Evolutionary conservation across 2,888 invertebrate genomes (phyloP), one percentile per base, ranked within the genome.

Genomic region (Monopis laevigella): DNA sequence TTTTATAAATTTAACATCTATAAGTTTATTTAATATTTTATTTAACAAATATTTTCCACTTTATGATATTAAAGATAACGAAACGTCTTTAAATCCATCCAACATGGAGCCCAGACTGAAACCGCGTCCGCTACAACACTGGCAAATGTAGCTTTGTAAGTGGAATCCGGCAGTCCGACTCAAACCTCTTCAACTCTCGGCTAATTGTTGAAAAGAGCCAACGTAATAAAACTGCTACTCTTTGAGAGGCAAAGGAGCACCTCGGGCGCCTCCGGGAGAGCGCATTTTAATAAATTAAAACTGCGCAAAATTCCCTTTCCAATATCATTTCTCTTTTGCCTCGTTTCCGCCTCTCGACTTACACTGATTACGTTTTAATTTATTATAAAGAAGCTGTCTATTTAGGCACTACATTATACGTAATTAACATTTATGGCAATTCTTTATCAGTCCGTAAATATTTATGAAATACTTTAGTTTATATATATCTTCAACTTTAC

Each of bases 271-370:
- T 60, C 5, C 58, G 51, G 43, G 62, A 59, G 57, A 65, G 65
- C 63, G 61, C 71, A 74, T 78, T 77, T 78, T 75, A 77, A 78
- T 77, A 77, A 77, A 78, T 78, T 75, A 77, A 74, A 78, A 75
- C 71, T 71, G 72, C 57, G 65, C 72, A 61, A 69, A 74, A 72
- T 73, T 70, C 71, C 57, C 65, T 61, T 72, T 73, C 58, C 70
- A 66, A 75, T 41, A 44, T 44, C 39, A 41, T 41, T 44, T 36
- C 39, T 26, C 21, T 38, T 65, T 65, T 59, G 51, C 58, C 52
- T 56, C 51, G 53, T 53, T 55, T 48, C 57, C 39, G 39, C n/a
- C 39, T 39, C 26, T 19, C 16, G 39, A 17, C 27, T 39, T 39
- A 14, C 28, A 27, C 27, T 39, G 39, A 39, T 39, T 27, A 27